These are phyloP conservation scores for Anabacerthia variegaticeps DNA, from an alignment of 2,797 vertebrate genomes.

Conservation along the genomic window DNA sequence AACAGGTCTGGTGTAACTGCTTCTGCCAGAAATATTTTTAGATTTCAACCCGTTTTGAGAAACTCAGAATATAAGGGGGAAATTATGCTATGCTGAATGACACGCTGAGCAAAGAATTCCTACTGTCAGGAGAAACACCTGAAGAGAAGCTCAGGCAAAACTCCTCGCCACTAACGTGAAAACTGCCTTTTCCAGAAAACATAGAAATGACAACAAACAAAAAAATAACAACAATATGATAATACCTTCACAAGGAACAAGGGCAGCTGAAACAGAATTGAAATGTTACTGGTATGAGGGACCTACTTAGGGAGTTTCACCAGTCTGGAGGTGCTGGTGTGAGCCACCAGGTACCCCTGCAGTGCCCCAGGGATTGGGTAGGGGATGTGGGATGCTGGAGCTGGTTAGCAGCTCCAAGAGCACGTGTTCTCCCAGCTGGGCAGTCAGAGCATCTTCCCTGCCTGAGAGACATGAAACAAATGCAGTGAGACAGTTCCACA, in stretches of 20 bases:
- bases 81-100: conserved; percentile 58
- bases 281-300: not conserved
- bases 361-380: not conserved
- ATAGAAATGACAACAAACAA: not conserved
- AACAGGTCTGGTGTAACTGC: conserved; percentile 76
- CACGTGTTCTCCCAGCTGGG: not conserved
- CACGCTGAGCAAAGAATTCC: conserved; percentile 31
- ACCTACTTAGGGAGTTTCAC: not conserved
- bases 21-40: conserved; percentile 80
- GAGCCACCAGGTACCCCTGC: not conserved
- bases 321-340: not conserved
- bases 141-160: conserved; percentile 16
- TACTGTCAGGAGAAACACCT: conserved; percentile 27
- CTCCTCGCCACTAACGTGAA: not conserved
- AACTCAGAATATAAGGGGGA: conserved; percentile 57
- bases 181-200: not conserved
- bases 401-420: not conserved
- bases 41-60: conserved; percentile 69
- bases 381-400: not conserved
- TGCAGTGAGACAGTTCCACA: not conserved
- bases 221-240: not conserved
- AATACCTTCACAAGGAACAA: conserved; percentile 16
- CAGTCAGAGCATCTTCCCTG: not conserved
- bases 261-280: not conserved
- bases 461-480: not conserved